Evolutionary conservation across 2,113 vertebrate species (phyloP), one percentile per base, ranked within the genome.

Genomic region (cattle (Bos taurus)): DNA sequence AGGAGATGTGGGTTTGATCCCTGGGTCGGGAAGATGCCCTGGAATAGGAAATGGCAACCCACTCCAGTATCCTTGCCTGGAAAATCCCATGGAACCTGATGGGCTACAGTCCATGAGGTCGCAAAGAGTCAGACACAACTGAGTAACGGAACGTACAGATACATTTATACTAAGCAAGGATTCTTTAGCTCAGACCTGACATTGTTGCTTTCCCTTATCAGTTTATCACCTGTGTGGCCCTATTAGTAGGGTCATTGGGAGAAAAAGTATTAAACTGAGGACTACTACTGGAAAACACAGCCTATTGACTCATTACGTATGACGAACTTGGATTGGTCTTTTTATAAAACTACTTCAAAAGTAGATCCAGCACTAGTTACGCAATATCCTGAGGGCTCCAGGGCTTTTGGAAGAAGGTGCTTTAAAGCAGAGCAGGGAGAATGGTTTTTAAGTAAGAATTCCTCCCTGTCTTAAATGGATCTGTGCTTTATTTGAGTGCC

Each of bases 371-470:
- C 86, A 48, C 36, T 11, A 48, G 78, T 78, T 96, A 78, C 19
- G 85, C 85, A 96, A 97, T 30, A 62, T 95, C 11, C 92, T 82
- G 83, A 97, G 28, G 60, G 71, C 67, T 97, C 62, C 36, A 33
- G 94, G 91, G 46, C 43, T 50, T 97, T 94, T 80, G 95, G 88
- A 87, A 95, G 57, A 92, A 95, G 1, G 3, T 48, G 77, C 78
- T 97, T 60, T 83, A 78, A 84, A 16, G 54, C 89, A 62, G 54
- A 91, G 33, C 60, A 30, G 62, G 46, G 40, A 40, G 19, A 57
- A 46, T 85, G 43, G 78, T 12, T 94, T 92, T 92, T 93, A 94
- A 97, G 83, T 6, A 64, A 36, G 64, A 90, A 14, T 85, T 97
- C 95, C 57, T 96, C 95, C 57, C 91, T 96, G 78, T 80, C 21